phyloP scores from a whole-genome alignment of 2,888 invertebrate genomes.

The Coleophora flavipennella region DNA sequence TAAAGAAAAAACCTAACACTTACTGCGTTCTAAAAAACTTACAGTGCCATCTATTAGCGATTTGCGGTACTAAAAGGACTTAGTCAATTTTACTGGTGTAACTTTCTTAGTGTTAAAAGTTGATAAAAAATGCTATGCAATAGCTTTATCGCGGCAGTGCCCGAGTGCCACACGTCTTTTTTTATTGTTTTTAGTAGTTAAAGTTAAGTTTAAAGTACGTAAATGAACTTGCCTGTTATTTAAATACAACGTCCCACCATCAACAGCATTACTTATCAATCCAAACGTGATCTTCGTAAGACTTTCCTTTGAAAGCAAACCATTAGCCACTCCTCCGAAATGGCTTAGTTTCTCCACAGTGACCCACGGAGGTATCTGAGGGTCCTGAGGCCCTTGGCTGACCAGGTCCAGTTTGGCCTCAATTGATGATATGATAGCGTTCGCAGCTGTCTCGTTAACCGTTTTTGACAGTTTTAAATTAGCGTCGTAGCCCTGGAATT shows the following conservation, averaged over 20 bases:
- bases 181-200: too few relatives aligned
- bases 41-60: too few relatives aligned
- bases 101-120: too few relatives aligned
- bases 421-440: constrained; percentile 28
- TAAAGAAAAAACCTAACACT: too few relatives aligned
- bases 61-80: too few relatives aligned
- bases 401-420: constrained; percentile 32
- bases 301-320: constrained; percentile 40
- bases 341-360: constrained; percentile 36
- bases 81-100: too few relatives aligned
- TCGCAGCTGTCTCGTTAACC: constrained; percentile 35
- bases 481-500: constrained; percentile 42
- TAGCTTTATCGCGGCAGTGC: too few relatives aligned
- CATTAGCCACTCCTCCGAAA: constrained; percentile 26
- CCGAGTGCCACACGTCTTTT: too few relatives aligned
- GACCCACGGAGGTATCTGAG: constrained; percentile 43
- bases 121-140: too few relatives aligned
- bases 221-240: constrained; percentile 42
- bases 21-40: too few relatives aligned
- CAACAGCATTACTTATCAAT: constrained; percentile 44
- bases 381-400: constrained; percentile 31
- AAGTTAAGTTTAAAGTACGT: not conserved
- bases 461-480: constrained; percentile 34
- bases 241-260: constrained; percentile 53
- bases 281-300: constrained; percentile 51